Conservation (phyloP, 2,113 vertebrate genomes). For the Clarias batrachus region DNA sequence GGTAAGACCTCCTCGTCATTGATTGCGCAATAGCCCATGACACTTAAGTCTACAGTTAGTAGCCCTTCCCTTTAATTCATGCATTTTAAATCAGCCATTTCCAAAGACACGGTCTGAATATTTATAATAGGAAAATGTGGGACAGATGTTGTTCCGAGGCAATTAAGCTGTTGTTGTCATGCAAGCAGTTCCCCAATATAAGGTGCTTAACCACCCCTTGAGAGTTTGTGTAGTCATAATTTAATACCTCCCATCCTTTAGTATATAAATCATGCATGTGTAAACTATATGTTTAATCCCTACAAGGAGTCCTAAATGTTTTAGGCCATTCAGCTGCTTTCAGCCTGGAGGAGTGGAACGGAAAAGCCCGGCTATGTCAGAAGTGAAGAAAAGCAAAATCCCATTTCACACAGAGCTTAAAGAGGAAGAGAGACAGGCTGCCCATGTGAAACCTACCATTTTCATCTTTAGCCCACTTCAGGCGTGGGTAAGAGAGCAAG, state of each 20-base stretch:
- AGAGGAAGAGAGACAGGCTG: conserved; percentile 35
- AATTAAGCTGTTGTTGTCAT: conserved; percentile 17
- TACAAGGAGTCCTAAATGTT: conserved; percentile 19
- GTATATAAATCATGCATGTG: conserved; percentile 29
- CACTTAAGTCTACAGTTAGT: neutral
- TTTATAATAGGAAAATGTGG: neutral
- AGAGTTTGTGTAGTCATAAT: conserved; percentile 8
- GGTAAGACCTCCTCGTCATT: neutral
- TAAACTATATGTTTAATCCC: conserved; percentile 32
- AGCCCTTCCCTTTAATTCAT: neutral
- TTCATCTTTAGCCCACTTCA: conserved; percentile 51
- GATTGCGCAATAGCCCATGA: neutral
- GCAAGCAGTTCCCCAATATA: conserved; percentile 12
- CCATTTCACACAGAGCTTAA: conserved; percentile 34
- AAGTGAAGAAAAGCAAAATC: conserved; percentile 27
- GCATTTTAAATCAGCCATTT: conserved; percentile 12
- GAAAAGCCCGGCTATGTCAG: conserved; percentile 14
- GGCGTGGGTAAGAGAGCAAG: conserved; percentile 44
- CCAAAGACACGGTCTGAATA: conserved; percentile 13
- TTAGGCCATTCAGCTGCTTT: conserved; percentile 23
- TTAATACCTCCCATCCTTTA: conserved; percentile 11
- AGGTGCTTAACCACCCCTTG: conserved; percentile 5
- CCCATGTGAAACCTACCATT: conserved; percentile 50
- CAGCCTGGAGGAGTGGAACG: conserved; percentile 30
- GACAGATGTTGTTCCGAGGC: neutral